Evolutionary conservation across 2,888 invertebrate species (phyloP).

Genomic region (Xiphydria camelus): DNA sequence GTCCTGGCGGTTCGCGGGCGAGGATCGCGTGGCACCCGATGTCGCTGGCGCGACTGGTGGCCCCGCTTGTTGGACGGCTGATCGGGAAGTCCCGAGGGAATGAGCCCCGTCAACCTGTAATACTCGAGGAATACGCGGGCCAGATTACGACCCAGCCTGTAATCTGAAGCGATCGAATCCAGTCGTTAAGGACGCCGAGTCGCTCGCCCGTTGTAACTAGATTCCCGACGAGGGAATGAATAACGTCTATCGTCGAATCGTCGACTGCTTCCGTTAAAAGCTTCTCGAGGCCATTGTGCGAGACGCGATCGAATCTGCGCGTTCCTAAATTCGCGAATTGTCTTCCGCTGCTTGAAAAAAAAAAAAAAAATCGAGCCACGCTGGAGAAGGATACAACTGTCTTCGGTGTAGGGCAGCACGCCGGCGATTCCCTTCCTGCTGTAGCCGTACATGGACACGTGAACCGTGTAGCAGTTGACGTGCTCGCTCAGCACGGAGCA

Average conservation of each 20-base stretch:
- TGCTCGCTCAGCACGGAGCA: constrained; percentile 75
- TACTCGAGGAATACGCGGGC: constrained; percentile 78
- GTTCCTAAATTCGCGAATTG: no score
- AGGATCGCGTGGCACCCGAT: constrained; percentile 44
- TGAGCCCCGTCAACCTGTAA: constrained; percentile 74
- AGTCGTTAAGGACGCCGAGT: constrained; percentile 34
- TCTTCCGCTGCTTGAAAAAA: no score
- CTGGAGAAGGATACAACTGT: constrained; percentile 86
- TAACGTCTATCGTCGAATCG: no score
- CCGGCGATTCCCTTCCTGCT: constrained; percentile 70
- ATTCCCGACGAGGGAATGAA: background rate
- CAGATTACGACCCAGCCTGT: constrained; percentile 76
- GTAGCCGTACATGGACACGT: constrained; percentile 92
- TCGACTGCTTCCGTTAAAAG: no score
- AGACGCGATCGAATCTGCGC: no score
- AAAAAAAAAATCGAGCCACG: no score
- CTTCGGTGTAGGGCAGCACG: constrained; percentile 87
- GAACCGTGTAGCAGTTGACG: constrained; percentile 86
- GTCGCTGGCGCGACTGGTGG: constrained; percentile 50
- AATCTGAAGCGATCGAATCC: constrained; percentile 61
- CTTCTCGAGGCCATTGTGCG: no score
- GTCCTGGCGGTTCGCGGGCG: constrained; percentile 49
- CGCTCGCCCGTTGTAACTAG: background rate
- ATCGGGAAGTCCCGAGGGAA: constrained; percentile 59
- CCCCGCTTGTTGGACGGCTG: constrained; percentile 49